These are phyloP conservation scores for Romanogobio albipinnatus DNA, from an alignment of 2,113 vertebrate species.

Conservation along the genomic window DNA sequence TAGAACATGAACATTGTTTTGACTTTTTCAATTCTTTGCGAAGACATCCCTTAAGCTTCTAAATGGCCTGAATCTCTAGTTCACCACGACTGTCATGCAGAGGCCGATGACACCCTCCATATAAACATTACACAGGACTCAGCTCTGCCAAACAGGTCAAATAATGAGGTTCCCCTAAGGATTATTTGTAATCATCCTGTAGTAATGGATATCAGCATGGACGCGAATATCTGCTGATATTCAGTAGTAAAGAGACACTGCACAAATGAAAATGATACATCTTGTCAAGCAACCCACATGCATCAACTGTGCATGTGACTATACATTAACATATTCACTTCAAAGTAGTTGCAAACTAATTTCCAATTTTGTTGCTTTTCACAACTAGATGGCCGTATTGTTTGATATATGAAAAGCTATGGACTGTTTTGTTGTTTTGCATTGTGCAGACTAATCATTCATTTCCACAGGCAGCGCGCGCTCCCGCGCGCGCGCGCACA, in stretches of 20 bases:
- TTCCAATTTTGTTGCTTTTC: background rate
- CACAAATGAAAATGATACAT: background rate
- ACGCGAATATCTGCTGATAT: background rate
- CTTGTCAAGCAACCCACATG: background rate
- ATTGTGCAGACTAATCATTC: constrained; percentile 66
- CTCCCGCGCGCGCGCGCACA: constrained; percentile 36
- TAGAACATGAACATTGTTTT: background rate
- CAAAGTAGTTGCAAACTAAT: background rate
- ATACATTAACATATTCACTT: background rate
- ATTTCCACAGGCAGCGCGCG: constrained; percentile 62
- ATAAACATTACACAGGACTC: constrained; percentile 18
- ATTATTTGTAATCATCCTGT: background rate
- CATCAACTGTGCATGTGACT: background rate
- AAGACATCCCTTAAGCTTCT: background rate
- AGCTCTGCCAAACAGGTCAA: background rate
- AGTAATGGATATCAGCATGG: background rate
- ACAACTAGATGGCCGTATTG: background rate
- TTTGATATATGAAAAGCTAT: background rate
- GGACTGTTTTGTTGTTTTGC: background rate
- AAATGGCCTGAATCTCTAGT: background rate
- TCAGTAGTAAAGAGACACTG: background rate
- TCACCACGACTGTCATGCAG: background rate
- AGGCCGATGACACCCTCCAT: background rate
- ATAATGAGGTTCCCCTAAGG: background rate
- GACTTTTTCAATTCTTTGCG: background rate